A percentile compares a stretch with the other conserved stretches of the same genome.
phyloP scores from a whole-genome alignment of 2,888 invertebrate species.

The Prosopocoilus inquinatus region DNA sequence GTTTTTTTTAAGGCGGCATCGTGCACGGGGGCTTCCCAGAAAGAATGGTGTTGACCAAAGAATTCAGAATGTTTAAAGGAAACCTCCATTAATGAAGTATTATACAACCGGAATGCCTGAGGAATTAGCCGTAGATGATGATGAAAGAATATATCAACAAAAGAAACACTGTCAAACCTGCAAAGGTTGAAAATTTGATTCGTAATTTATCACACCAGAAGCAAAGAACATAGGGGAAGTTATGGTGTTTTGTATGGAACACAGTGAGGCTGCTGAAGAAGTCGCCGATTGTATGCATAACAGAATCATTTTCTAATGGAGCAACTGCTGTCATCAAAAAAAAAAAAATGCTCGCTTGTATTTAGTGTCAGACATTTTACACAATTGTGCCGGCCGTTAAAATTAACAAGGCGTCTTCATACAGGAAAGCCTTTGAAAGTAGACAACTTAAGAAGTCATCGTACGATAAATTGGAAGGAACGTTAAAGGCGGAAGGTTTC shows the following conservation, averaged over 20 bases:
- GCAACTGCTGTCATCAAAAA: constrained; percentile 75
- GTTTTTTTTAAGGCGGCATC: too few relatives aligned
- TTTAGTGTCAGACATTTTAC: constrained; percentile 93
- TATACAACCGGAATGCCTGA: constrained; percentile 98
- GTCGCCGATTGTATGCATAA: constrained; percentile 89
- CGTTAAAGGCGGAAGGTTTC: constrained; percentile 94
- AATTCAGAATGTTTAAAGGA: too few relatives aligned
- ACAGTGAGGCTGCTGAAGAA: constrained; percentile 96
- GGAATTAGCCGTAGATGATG: constrained; percentile 78
- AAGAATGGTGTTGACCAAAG: too few relatives aligned
- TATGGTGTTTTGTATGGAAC: constrained; percentile 99
- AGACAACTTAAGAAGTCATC: constrained; percentile 74
- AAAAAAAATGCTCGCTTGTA: constrained; percentile 93
- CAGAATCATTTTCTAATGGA: constrained; percentile 77
- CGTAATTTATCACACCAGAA: constrained; percentile 80
- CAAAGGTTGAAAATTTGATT: constrained; percentile 86
- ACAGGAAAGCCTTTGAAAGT: constrained; percentile 80
- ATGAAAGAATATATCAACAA: constrained; percentile 65
- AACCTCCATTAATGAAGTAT: constrained; percentile 91
- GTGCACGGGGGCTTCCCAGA: too few relatives aligned
- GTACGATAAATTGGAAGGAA: constrained; percentile 72
- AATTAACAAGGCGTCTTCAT: constrained; percentile 94
- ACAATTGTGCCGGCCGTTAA: constrained; percentile 96
- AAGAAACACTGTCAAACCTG: constrained; percentile 75
- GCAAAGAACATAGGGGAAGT: constrained; percentile 83